Conservation (phyloP, 2,888 invertebrate genomes). For the Sicus ferrugineus region DNA sequence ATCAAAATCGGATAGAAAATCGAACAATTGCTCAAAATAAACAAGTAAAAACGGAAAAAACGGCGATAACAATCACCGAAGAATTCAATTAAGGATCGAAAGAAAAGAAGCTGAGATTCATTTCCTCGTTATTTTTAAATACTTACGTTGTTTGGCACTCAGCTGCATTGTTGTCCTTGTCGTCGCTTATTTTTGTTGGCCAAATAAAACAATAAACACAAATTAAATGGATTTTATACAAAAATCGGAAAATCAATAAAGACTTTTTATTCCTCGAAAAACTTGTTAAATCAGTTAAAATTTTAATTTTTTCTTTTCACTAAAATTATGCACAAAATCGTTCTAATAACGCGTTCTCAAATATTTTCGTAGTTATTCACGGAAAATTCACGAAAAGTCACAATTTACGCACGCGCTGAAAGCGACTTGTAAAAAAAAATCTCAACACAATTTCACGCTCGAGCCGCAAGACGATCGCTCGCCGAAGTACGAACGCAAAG, state of each 20-base stretch:
- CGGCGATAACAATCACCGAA: too few species aligned
- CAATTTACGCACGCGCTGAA: too few species aligned
- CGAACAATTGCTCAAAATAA: too few species aligned
- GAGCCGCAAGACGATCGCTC: conserved; percentile 26
- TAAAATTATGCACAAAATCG: neutral
- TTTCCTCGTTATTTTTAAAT: neutral
- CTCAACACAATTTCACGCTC: neutral
- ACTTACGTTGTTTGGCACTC: conserved; percentile 15
- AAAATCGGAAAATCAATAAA: neutral
- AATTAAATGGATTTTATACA: neutral
- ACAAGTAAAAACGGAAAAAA: too few species aligned
- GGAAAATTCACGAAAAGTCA: too few species aligned
- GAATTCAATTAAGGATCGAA: neutral
- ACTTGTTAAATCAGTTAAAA: neutral
- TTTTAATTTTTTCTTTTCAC: neutral
- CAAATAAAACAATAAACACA: neutral
- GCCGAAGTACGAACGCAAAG: conserved; percentile 26
- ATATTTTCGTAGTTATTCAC: too few species aligned
- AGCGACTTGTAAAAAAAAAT: too few species aligned
- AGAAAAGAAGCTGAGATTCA: neutral
- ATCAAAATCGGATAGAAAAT: too few species aligned
- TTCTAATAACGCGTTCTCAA: too few species aligned
- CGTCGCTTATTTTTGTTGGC: neutral
- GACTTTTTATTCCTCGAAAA: neutral
- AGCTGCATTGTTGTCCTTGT: conserved; percentile 3